Evolutionary conservation across 2,888 invertebrate genomes (phyloP).

Genomic region (Lochmaea crataegi): DNA sequence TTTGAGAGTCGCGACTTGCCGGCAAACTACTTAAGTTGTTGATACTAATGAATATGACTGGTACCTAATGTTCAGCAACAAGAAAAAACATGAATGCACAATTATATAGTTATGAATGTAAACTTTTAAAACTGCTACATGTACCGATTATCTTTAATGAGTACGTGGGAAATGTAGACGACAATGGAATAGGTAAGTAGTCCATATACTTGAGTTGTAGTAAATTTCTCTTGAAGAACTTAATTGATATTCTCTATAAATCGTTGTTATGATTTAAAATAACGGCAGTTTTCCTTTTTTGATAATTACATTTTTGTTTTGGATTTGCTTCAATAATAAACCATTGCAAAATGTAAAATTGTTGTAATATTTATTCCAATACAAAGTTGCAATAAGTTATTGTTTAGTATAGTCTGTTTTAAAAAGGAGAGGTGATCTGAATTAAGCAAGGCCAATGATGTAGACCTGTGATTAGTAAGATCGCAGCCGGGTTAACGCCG

Average conservation of each 20-base stretch:
- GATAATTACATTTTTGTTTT: background rate
- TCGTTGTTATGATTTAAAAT: background rate
- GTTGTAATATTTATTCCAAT: too few species aligned
- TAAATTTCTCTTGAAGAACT: background rate
- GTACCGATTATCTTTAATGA: background rate
- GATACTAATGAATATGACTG: background rate
- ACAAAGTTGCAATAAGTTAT: too few species aligned
- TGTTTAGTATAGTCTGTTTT: too few species aligned
- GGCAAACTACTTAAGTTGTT: background rate
- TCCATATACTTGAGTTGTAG: background rate
- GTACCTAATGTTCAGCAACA: background rate
- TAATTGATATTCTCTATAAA: background rate
- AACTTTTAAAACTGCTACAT: background rate
- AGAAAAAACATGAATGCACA: background rate
- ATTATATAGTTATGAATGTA: background rate
- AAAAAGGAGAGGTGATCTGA: too few species aligned
- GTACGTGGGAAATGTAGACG: conserved; percentile 1
- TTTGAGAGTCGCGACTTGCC: background rate
- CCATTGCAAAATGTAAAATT: too few species aligned
- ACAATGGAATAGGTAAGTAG: background rate
- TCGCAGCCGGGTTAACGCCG: too few species aligned
- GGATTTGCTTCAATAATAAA: background rate
- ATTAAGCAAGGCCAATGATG: too few species aligned
- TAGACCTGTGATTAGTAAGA: too few species aligned
- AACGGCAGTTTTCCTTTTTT: background rate